Evolutionary conservation across 1,140 invertebrate species (phyloP).

Genomic region (Trichonephila inaurata): DNA sequence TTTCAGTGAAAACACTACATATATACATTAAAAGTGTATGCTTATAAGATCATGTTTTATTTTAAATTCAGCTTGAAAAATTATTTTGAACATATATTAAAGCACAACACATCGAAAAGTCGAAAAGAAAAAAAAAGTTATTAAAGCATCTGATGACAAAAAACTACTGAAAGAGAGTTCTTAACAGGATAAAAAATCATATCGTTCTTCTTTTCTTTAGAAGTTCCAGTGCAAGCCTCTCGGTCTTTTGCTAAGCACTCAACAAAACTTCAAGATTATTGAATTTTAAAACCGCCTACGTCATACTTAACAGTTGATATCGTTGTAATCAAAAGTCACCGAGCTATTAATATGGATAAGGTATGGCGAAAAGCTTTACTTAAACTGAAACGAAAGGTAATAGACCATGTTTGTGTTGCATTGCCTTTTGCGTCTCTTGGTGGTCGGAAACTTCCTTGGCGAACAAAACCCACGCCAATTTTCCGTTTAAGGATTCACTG

Average conservation of each 20-base stretch:
- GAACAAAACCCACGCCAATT: constrained; percentile 4
- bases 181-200: no score
- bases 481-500: neutral
- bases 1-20: no score
- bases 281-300: neutral
- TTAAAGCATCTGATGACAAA: no score
- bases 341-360: neutral
- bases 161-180: no score
- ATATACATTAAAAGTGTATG: no score
- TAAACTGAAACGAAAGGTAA: neutral
- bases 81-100: no score
- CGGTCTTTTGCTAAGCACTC: neutral
- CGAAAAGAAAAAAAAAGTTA: no score
- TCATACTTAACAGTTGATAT: neutral
- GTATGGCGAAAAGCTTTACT: neutral
- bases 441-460: neutral
- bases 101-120: no score
- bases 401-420: neutral
- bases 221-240: no score
- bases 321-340: neutral
- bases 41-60: no score
- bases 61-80: no score
- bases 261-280: neutral
- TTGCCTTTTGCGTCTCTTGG: neutral
- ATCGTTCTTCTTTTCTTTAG: no score